phyloP scores from a whole-genome alignment of 1,140 invertebrate species.

The Ips nitidus region DNA sequence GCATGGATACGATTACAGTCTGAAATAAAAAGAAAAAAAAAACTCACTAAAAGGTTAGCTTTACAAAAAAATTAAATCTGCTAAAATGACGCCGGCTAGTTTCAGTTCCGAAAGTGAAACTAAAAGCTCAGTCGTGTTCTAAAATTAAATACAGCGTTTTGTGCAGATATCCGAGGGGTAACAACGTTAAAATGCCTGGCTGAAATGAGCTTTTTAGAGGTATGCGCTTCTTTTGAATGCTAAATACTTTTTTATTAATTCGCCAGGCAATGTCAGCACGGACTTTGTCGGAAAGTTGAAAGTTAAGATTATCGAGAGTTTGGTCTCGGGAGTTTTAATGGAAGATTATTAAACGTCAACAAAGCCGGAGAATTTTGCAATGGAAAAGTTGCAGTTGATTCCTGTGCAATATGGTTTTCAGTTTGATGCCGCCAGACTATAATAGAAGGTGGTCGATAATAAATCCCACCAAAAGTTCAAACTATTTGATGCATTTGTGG shows the following conservation, averaged over 20 bases:
- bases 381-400: no score
- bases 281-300: neutral
- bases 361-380: no score
- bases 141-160: conserved; percentile 12
- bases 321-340: no score
- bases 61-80: no score
- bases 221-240: conserved; percentile 5
- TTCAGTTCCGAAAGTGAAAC: conserved; percentile 2
- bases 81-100: no score
- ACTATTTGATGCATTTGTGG: no score
- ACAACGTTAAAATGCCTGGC: neutral
- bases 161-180: conserved; percentile 4
- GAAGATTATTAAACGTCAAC: no score
- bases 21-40: conserved; percentile 61
- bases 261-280: neutral
- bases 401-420: no score
- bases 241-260: conserved; percentile 3
- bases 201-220: conserved; percentile 16
- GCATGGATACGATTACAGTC: conserved; percentile 98
- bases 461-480: no score
- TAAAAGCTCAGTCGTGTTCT: conserved; percentile 10
- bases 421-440: no score
- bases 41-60: neutral
- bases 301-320: no score
- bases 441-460: no score